Percentiles rank a stretch among this genome's conserved stretches.
Conservation (phyloP, 1,140 invertebrate genomes). For the Pentalonia nigronervosa region DNA sequence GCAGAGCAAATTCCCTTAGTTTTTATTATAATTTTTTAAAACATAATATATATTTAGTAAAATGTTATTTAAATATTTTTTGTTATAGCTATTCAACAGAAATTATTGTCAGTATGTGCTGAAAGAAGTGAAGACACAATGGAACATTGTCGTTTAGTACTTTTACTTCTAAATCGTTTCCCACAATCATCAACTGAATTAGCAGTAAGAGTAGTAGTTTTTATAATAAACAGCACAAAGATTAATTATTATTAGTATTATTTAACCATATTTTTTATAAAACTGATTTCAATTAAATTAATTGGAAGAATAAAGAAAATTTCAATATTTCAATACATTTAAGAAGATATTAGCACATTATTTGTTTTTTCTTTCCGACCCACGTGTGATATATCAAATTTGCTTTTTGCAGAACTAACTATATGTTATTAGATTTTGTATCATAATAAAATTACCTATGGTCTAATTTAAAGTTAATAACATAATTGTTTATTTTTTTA, state of each 20-base stretch:
- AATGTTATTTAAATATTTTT: neutral
- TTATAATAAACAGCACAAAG: neutral
- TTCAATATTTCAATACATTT: neutral
- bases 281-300: neutral
- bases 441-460: neutral
- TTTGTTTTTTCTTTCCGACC: neutral
- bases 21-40: too few species aligned
- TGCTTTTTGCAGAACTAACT: neutral
- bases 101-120: constrained; percentile 79
- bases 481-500: neutral
- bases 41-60: neutral
- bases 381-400: neutral
- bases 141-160: constrained; percentile 82
- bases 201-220: constrained; percentile 69
- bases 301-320: neutral
- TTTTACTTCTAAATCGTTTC: constrained; percentile 81
- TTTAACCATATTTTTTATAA: too few species aligned
- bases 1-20: neutral
- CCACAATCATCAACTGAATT: constrained; percentile 79
- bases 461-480: neutral
- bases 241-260: neutral
- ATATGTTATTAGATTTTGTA: neutral
- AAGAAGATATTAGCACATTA: too few species aligned
- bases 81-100: constrained; percentile 77
- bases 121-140: constrained; percentile 86